Percentiles rank a stretch among this genome's conserved stretches.
phyloP scores from a whole-genome alignment of 2,888 invertebrate genomes.

The Aporophyla nigra region DNA sequence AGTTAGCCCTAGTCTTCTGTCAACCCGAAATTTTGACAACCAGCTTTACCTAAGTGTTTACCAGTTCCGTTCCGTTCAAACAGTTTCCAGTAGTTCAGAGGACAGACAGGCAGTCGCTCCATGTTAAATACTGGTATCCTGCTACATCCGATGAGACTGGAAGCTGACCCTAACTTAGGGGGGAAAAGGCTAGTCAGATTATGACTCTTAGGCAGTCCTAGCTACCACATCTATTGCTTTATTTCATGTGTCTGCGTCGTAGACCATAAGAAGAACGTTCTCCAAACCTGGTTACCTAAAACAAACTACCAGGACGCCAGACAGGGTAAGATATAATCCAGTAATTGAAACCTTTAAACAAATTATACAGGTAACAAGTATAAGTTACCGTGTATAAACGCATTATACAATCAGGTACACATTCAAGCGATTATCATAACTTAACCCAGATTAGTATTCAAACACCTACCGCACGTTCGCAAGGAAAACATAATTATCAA shows the following conservation, averaged over 20 bases:
- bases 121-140: too few species aligned
- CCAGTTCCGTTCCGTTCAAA: too few species aligned
- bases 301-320: not conserved
- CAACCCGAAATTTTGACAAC: not conserved
- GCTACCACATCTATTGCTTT: not conserved
- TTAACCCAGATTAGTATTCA: constrained; percentile 64
- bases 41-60: not conserved
- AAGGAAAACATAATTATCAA: constrained; percentile 66
- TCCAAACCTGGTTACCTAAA: not conserved
- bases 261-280: not conserved
- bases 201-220: not conserved
- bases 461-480: constrained; percentile 57
- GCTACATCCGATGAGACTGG: not conserved
- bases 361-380: constrained; percentile 48
- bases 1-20: too few species aligned
- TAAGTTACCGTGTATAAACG: constrained; percentile 44
- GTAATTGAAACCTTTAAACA: constrained; percentile 37
- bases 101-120: too few species aligned
- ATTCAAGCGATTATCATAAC: constrained; percentile 60
- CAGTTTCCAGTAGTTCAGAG: too few species aligned
- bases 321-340: constrained; percentile 7
- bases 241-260: too few species aligned
- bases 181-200: not conserved
- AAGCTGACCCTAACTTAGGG: not conserved
- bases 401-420: constrained; percentile 53